Conservation (phyloP, 2,888 invertebrate species). For the Drosophila multiciliata region DNA sequence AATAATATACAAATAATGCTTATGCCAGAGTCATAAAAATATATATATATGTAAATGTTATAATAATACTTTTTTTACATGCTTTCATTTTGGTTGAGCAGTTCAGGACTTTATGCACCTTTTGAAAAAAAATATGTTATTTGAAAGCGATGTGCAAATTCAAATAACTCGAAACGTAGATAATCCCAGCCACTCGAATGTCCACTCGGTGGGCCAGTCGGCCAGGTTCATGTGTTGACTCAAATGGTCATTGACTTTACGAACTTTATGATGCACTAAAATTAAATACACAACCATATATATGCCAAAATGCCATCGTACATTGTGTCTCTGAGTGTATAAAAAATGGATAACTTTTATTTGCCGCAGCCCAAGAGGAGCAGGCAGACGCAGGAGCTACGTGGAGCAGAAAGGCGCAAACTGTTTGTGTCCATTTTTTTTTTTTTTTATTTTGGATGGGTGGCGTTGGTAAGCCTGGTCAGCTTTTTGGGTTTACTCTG, state of each 20-base stretch:
- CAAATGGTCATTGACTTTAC: constrained; percentile 79
- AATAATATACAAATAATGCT: constrained; percentile 50
- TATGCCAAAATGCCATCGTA: constrained; percentile 52
- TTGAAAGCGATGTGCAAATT: constrained; percentile 69
- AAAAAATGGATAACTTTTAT: constrained; percentile 66
- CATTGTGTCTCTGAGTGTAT: constrained; percentile 31
- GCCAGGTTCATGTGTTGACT: constrained; percentile 61
- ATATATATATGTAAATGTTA: neutral
- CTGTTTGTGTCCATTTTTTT: constrained; percentile 20
- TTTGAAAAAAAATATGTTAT: constrained; percentile 43
- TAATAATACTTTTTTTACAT: neutral
- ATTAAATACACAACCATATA: constrained; percentile 57
- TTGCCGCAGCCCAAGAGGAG: constrained; percentile 32
- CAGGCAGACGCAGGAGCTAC: constrained; percentile 2
- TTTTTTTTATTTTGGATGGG: neutral
- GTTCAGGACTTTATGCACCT: constrained; percentile 44
- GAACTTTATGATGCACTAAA: constrained; percentile 77
- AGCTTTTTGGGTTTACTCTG: constrained; percentile 54
- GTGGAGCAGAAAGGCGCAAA: constrained; percentile 9
- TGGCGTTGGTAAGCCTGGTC: constrained; percentile 43
- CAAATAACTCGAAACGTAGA: constrained; percentile 52
- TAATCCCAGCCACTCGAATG: constrained; percentile 22
- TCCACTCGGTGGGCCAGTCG: neutral
- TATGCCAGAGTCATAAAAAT: constrained; percentile 17
- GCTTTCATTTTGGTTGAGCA: constrained; percentile 24